Evolutionary conservation across 2,113 vertebrate species (phyloP), one percentile per base, ranked within the genome.

Genomic region (Hassar affinis): DNA sequence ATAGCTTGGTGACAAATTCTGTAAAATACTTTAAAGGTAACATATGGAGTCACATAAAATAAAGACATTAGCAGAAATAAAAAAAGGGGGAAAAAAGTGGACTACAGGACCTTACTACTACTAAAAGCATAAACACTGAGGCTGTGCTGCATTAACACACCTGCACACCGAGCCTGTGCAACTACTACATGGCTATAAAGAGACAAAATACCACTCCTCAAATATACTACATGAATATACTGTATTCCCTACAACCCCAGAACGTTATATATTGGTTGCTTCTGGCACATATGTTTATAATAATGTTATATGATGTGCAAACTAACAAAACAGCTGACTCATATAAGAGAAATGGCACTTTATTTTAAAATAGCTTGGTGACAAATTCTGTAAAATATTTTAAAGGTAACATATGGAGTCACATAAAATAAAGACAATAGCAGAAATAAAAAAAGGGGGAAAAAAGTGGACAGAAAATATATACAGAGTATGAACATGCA

Each of bases 401-500:
- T 9, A 12, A 1, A 45, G 6, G 30, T 22, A 15, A 47, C 38
- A n/a, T 9, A 38, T 35, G 2, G 4, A 22, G 30, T 47, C 1
- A 69, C 6, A 69, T 9, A 61, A 33, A 57, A 33, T 1, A 72
- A 56, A 10, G 3, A 75, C 2, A 59, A 17, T 25, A 25, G 38
- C 69, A 57, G n/a, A 22, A 62, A 54, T 15, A 15, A 51, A 14
- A 14, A 12, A 17, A 0, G 22, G 45, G 22, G 27, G 2, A 14
- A 30, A 17, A 30, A 74, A 69, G 54, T 4, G 14, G 54, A 85
- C 45, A 86, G 85, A 69, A 86, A 81, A 86, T 84, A 86, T 86
- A 61, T 81, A 86, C 85, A 83, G 3, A 76, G 9, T 3, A 42
- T 0, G 6, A 35, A 35, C 14, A 74, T 49, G 33, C 25, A 54